Evolutionary conservation across 2,797 vertebrate species (phyloP), one percentile per base, ranked within the genome.

Genomic region (Pitangus sulphuratus): DNA sequence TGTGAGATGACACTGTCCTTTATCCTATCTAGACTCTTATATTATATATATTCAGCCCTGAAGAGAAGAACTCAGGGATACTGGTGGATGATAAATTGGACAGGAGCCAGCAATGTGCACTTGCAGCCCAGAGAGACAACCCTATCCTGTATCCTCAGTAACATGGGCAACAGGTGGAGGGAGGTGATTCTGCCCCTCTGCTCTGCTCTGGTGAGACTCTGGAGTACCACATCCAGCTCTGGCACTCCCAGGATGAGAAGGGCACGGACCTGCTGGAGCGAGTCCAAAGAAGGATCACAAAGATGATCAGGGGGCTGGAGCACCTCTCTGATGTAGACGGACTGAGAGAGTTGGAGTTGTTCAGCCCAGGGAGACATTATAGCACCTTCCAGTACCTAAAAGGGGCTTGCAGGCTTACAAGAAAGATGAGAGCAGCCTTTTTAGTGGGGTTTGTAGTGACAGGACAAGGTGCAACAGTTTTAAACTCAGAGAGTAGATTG

Each of bases 151-250:
- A 33, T 22, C 45, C 57, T 69, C 48, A 83, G 8, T 4, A 77
- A 7, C 1, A 0, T 33, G 24, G 10, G 11, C 45, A 78, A 33
- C 15, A 58, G 11, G 12, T 9, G 0, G 0, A 78, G 42, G 31
- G 8, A 39, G 14, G 8, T 4, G 25, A 72, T 80, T 80, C 35
- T 47, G 2, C 2, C 56, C 12, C 40, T 82, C 57, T 51, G 5
- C 28, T 60, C 33, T 0, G 0, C 37, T 57, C 9, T 66, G 12
- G 2, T 25, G 18, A 72, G 18, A 85, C 30, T 6, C 28, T 25
- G 33, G 8, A 75, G 10, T 11, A 26, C 3, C 6, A 4, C 5
- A 4, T 28, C 20, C 54, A 84, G 12, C 17, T 72, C 70, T 61
- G 33, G 11, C 21, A 14, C 5, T 7, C 7, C 10, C 3, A 6